Evolutionary conservation across 37 sponge, comb jelly and placozoan genomes (phyloP).

Genomic region (Chondrosia reniformis): DNA sequence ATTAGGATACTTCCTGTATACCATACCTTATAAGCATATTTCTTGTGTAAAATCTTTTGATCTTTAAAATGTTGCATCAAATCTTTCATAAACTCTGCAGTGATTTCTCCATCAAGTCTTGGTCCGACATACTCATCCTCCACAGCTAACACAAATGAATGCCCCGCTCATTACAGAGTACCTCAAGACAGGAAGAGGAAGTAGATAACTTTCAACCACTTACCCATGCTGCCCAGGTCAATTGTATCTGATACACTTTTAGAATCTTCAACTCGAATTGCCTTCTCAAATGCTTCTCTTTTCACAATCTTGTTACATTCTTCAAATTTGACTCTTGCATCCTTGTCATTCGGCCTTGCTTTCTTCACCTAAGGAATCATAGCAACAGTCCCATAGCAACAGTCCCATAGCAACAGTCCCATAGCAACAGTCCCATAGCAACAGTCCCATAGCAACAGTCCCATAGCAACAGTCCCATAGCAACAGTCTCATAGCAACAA

Average conservation of each 20-base stretch:
- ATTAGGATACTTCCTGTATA: background rate
- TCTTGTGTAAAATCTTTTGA: slow-evolving; percentile 86
- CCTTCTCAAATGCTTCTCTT: slow-evolving; percentile 82
- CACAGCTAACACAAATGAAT: slow-evolving; percentile 50
- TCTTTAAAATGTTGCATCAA: slow-evolving; percentile 69
- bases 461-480: background rate
- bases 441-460: background rate
- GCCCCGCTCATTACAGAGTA: background rate
- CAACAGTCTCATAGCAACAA: too few relatives aligned
- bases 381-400: background rate
- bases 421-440: background rate
- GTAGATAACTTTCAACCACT: background rate
- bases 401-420: background rate
- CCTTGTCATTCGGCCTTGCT: slow-evolving; percentile 60
- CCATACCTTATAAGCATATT: slow-evolving; percentile 86
- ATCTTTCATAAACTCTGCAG: slow-evolving; percentile 85
- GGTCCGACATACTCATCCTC: slow-evolving; percentile 90
- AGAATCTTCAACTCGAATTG: slow-evolving; percentile 82
- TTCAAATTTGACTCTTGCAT: slow-evolving; percentile 70
- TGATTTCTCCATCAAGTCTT: slow-evolving; percentile 73
- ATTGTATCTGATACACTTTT: slow-evolving; percentile 59
- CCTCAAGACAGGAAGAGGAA: background rate
- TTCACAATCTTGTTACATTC: slow-evolving; percentile 91
- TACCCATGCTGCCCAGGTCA: slow-evolving; percentile 57
- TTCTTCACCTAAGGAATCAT: slow-evolving; percentile 8